Percentiles rank a stretch among this genome's conserved stretches.
phyloP scores from a whole-genome alignment of 2,797 vertebrate species.

The Pteronotus mesoamericanus region DNA sequence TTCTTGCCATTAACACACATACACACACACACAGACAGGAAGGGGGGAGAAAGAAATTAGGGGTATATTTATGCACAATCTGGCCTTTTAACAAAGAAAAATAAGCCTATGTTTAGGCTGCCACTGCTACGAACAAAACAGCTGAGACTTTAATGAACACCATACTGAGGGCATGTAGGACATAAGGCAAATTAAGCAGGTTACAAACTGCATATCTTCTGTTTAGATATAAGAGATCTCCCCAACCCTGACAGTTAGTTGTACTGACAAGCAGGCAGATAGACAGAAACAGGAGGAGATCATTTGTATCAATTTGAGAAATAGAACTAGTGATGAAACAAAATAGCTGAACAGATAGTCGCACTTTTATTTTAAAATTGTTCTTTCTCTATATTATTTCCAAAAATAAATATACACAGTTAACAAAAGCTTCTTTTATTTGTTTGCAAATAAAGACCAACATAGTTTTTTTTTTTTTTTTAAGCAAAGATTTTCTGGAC shows the following conservation, averaged over 20 bases:
- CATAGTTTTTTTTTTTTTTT: constrained; percentile 55
- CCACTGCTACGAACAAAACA: constrained; percentile 81
- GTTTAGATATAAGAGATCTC: constrained; percentile 80
- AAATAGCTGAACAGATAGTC: constrained; percentile 79
- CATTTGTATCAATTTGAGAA: constrained; percentile 88
- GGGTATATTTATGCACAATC: constrained; percentile 81
- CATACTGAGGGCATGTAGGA: constrained; percentile 85
- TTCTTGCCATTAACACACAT: constrained; percentile 57
- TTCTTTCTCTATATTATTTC: constrained; percentile 61
- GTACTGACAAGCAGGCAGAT: constrained; percentile 80
- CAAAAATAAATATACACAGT: constrained; percentile 18
- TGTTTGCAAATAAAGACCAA: constrained; percentile 77
- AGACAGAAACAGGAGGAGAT: constrained; percentile 87
- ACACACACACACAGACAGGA: background rate
- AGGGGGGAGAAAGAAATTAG: background rate
- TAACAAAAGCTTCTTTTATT: constrained; percentile 73
- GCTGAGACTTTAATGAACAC: constrained; percentile 87
- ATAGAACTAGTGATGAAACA: constrained; percentile 82
- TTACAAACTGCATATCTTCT: constrained; percentile 84
- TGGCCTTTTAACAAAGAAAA: constrained; percentile 88
- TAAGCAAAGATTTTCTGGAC: constrained; percentile 76
- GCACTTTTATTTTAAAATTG: constrained; percentile 77
- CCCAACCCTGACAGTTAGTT: constrained; percentile 82
- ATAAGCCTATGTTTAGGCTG: constrained; percentile 79
- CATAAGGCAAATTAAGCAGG: constrained; percentile 85